Base-by-base conservation (phyloP, 1,140 invertebrate species). In the Formica selysi region DNA sequence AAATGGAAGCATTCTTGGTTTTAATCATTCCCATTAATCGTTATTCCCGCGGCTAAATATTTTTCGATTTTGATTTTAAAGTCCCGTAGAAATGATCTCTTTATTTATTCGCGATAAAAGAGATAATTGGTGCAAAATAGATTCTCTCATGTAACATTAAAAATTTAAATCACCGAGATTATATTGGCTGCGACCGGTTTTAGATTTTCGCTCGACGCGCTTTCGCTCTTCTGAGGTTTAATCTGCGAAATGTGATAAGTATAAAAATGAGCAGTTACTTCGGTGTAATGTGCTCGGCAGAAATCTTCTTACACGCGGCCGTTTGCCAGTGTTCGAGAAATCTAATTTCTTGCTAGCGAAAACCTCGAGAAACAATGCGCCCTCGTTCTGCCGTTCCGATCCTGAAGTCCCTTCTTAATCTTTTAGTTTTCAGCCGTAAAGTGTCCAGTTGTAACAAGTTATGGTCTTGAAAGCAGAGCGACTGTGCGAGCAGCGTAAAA, bases 371-470 rank as follows among this genome's bases (percentile, higher is more conserved):
- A 83, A 83, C 38, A 83, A 74, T 83, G 54, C 79, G 79, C 48
- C 68, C 68, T 83, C 79, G 54, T 83, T 83, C 38, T 73, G 29
- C 79, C 68, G 68, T 59, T 48, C 38, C 68, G 79, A 61, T 73
- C 41, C 51, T 73, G 79, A 22, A 74, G 68, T 74, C 54, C 22
- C 29, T 83, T 83, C 79, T 83, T 83, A 83, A 83, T 83, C 79
- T 83, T 83, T 83, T 83, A 83, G 79, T 83, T 83, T 70, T 74
- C 79, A 83, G 38, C 79, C 26, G 79, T 83, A 83, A 83, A 83
- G 79, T 83, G 79, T 83, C 79, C 79, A 57, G 68, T 68, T 74
- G 54, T 74, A 83, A 74, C 79, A 83, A 83, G 79, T 83, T 83
- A 83, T 57, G 54, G n/a, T 83, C 38, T 54, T 83, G 38, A 54